These are phyloP conservation scores for Drosophila kikkawai DNA, from an alignment of 1,140 invertebrate genomes.

Conservation along the genomic window DNA sequence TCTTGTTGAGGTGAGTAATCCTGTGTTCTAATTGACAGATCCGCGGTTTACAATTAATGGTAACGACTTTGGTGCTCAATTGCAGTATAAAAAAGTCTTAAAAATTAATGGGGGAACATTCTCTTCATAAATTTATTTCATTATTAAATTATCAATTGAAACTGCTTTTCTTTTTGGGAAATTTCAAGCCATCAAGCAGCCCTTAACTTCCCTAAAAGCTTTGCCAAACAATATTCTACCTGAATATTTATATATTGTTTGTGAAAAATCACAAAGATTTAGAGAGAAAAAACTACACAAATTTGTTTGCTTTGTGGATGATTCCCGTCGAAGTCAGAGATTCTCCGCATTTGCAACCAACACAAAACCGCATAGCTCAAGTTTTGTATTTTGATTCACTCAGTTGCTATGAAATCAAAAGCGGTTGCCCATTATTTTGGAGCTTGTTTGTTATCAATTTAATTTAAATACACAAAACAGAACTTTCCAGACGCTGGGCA, in stretches of 20 bases:
- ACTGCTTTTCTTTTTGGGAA: neutral
- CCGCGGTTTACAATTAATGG: neutral
- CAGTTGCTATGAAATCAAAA: slow-evolving; percentile 25
- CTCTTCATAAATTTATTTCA: neutral
- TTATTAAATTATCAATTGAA: neutral
- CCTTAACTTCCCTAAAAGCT: neutral
- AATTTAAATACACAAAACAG: slow-evolving; percentile 46
- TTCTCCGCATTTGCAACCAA: slow-evolving; percentile 20
- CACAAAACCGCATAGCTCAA: slow-evolving; percentile 13
- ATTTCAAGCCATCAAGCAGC: too few relatives aligned
- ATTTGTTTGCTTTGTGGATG: slow-evolving; percentile 16
- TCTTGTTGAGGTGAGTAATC: slow-evolving; percentile 10
- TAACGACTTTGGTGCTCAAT: neutral
- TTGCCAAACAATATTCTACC: neutral
- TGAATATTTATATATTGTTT: neutral
- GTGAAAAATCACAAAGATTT: slow-evolving; percentile 1
- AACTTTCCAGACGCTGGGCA: slow-evolving; percentile 50
- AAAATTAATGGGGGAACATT: neutral
- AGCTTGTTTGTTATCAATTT: slow-evolving; percentile 50
- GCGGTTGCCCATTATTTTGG: slow-evolving; percentile 38
- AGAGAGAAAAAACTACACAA: neutral
- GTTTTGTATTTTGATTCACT: slow-evolving; percentile 17
- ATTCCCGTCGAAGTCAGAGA: slow-evolving; percentile 23
- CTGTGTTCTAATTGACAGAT: slow-evolving; percentile 21
- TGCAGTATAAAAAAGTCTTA: neutral